Conservation (phyloP, 2,888 invertebrate species). For the Lochmaea crataegi region DNA sequence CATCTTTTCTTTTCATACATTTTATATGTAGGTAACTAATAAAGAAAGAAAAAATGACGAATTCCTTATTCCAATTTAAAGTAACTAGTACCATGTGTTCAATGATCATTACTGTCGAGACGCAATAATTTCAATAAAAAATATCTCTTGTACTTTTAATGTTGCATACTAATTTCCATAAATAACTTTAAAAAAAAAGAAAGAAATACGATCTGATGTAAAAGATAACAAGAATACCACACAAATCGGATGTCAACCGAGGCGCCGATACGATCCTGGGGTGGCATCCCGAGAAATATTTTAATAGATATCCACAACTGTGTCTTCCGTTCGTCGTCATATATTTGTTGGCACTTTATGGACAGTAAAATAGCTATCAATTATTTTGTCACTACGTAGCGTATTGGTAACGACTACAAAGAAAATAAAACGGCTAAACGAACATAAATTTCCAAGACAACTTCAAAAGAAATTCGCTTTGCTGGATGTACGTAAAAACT, state of each 20-base stretch:
- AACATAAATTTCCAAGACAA: conserved; percentile 24
- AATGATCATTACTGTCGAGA: too few relatives aligned
- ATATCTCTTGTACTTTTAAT: neutral
- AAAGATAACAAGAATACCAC: conserved; percentile 13
- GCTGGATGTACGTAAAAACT: conserved; percentile 13
- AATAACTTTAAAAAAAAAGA: neutral
- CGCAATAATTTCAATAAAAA: neutral
- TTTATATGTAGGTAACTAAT: too few relatives aligned
- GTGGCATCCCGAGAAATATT: conserved; percentile 30
- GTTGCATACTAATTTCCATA: neutral
- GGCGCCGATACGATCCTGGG: conserved; percentile 18
- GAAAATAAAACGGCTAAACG: conserved; percentile 21
- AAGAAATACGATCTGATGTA: neutral
- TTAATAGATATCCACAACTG: conserved; percentile 30
- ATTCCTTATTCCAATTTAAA: too few relatives aligned
- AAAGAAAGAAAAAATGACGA: too few relatives aligned
- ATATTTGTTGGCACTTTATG: conserved; percentile 41
- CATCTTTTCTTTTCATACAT: too few relatives aligned
- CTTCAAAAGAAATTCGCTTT: conserved; percentile 27
- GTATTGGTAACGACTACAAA: conserved; percentile 28
- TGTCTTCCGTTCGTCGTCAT: conserved; percentile 35
- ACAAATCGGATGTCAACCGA: conserved; percentile 5
- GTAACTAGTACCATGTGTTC: too few relatives aligned
- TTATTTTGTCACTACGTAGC: conserved; percentile 35
- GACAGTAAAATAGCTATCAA: conserved; percentile 41